Conservation (phyloP, 1,140 invertebrate genomes). For the Ooceraea biroi region DNA sequence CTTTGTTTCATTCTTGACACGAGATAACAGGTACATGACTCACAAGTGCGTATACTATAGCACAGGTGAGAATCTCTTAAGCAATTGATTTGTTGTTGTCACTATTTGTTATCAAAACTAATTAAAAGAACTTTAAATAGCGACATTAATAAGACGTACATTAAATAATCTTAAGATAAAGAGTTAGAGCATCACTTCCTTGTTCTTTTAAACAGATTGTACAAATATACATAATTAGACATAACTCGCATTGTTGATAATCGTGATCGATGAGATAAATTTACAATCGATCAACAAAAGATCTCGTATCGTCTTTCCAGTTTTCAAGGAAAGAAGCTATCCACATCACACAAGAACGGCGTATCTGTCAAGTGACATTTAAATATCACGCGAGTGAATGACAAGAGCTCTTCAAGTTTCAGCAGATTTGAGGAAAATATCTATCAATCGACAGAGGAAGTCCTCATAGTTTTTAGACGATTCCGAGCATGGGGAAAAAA, state of each 20-base stretch:
- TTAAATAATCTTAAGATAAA: not conserved
- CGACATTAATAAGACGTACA: too few relatives aligned
- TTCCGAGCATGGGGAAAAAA: too few relatives aligned
- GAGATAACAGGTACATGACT: constrained; percentile 19
- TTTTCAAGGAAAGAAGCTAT: too few relatives aligned
- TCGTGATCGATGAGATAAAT: too few relatives aligned
- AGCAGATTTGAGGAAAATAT: too few relatives aligned
- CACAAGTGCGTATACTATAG: not conserved
- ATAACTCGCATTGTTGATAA: too few relatives aligned
- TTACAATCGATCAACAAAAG: too few relatives aligned
- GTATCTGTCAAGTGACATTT: not conserved
- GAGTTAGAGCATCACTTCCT: not conserved
- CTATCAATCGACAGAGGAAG: too few relatives aligned
- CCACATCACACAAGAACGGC: not conserved
- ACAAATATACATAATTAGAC: not conserved
- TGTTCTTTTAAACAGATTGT: not conserved
- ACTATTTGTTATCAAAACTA: not conserved
- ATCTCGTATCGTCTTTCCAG: too few relatives aligned
- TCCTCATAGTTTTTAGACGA: too few relatives aligned
- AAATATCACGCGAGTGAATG: too few relatives aligned
- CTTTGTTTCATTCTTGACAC: constrained; percentile 24
- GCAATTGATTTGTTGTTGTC: not conserved
- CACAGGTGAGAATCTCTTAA: constrained; percentile 4
- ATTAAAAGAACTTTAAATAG: not conserved
- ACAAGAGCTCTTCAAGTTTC: not conserved